Percentiles rank a stretch among this genome's conserved stretches.
Evolutionary conservation across 2,113 vertebrate genomes (phyloP).

Genomic region (Taurulus bubalis): DNA sequence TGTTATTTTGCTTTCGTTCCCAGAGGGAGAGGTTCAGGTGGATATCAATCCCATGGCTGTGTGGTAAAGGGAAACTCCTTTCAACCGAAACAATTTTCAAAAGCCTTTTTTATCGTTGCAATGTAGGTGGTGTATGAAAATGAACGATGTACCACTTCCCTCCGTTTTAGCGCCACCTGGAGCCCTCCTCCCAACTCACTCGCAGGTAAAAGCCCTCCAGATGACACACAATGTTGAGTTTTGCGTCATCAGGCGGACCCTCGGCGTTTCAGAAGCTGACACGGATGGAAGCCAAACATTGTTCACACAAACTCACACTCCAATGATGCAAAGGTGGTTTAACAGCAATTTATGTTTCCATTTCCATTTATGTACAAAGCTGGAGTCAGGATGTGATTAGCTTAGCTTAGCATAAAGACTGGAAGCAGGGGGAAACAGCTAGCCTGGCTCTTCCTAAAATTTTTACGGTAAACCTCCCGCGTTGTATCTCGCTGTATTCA

Average conservation of each 20-base stretch:
- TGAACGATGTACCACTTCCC: background rate
- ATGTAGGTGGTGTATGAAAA: background rate
- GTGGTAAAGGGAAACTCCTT: background rate
- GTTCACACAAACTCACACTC: background rate
- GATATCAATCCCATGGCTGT: background rate
- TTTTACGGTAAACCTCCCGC: background rate
- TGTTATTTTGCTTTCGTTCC: background rate
- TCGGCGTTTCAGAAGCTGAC: background rate
- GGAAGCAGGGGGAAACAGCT: background rate
- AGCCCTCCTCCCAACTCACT: background rate
- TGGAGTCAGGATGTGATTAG: background rate
- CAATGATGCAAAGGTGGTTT: background rate
- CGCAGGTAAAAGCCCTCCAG: too few relatives aligned
- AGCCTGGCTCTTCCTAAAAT: background rate
- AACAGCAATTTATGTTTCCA: background rate
- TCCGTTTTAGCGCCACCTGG: background rate
- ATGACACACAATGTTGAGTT: background rate
- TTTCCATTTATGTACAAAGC: background rate
- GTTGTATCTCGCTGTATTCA: background rate
- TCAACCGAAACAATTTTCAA: background rate
- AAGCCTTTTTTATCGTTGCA: background rate
- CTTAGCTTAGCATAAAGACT: slow-evolving; percentile 1
- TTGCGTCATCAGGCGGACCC: background rate
- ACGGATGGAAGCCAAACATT: background rate
- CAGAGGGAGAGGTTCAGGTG: background rate